Conservation (phyloP, 1,140 invertebrate genomes). For the Elymnias hypermnestra region DNA sequence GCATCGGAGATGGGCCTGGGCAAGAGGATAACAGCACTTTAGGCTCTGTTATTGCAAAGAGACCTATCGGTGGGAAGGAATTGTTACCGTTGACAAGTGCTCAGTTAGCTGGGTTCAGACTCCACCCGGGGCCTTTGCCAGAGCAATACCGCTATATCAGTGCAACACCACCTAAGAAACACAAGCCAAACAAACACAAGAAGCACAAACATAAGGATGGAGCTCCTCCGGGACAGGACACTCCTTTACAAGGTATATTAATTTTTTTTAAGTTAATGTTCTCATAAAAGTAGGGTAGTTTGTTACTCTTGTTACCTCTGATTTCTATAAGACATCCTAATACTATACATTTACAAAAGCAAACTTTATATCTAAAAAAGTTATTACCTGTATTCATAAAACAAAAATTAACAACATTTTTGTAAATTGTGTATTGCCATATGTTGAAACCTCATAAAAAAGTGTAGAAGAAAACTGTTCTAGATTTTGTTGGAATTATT, state of each 20-base stretch:
- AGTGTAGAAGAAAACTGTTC: no score
- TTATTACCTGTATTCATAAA: no score
- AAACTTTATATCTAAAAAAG: no score
- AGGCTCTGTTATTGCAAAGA: conserved; percentile 96
- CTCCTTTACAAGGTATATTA: conserved; percentile 66
- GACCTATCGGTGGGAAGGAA: conserved; percentile 97
- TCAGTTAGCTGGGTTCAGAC: conserved; percentile 93
- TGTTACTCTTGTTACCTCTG: no score
- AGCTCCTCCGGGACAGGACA: conserved; percentile 83
- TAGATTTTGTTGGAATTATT: no score
- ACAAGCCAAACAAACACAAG: conserved; percentile 94
- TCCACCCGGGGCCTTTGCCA: conserved; percentile 96
- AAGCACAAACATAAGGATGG: conserved; percentile 95
- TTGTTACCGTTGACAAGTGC: conserved; percentile 90
- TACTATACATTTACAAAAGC: no score
- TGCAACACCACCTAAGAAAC: conserved; percentile 93
- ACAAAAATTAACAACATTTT: no score
- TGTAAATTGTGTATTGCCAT: no score
- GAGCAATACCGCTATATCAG: conserved; percentile 97
- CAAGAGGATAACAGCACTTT: conserved; percentile 89
- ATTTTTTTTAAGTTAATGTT: neutral
- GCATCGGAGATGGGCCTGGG: conserved; percentile 95
- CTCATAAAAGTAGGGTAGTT: no score
- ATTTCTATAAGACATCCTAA: no score
- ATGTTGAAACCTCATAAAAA: no score